phyloP scores from a whole-genome alignment of 2,113 vertebrate species.

The Cinclus mexicanus region DNA sequence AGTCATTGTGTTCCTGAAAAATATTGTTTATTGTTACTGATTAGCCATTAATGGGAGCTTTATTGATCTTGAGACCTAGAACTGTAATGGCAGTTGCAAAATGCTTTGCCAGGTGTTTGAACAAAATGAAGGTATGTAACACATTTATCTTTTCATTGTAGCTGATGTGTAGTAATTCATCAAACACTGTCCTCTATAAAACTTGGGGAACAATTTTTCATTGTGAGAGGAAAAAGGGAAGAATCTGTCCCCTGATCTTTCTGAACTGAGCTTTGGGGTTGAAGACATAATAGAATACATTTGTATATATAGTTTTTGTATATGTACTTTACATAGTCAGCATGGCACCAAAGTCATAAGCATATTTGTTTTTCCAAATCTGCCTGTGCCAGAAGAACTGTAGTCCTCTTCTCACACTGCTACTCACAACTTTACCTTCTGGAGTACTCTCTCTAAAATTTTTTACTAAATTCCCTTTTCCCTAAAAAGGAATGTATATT shows the following conservation, averaged over 20 bases:
- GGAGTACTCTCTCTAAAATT: neutral
- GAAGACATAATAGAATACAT: neutral
- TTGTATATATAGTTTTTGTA: no score
- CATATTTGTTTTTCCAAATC: neutral
- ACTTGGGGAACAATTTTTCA: neutral
- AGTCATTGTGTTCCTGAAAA: neutral
- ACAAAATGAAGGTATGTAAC: neutral
- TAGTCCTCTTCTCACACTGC: neutral
- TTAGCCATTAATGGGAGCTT: neutral
- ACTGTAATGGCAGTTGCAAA: neutral
- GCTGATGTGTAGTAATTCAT: neutral
- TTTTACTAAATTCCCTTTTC: neutral
- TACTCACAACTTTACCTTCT: neutral
- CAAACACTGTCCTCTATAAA: neutral
- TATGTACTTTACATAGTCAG: neutral
- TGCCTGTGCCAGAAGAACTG: neutral
- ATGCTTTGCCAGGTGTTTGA: neutral
- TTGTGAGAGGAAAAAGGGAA: neutral
- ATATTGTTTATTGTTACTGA: neutral
- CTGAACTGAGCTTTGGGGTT: neutral
- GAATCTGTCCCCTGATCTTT: neutral
- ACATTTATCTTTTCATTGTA: neutral
- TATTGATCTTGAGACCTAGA: neutral
- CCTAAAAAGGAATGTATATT: neutral
- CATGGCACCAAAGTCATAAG: neutral